phyloP scores from a whole-genome alignment of 2,888 invertebrate species.

The Dryobotodes eremita region DNA sequence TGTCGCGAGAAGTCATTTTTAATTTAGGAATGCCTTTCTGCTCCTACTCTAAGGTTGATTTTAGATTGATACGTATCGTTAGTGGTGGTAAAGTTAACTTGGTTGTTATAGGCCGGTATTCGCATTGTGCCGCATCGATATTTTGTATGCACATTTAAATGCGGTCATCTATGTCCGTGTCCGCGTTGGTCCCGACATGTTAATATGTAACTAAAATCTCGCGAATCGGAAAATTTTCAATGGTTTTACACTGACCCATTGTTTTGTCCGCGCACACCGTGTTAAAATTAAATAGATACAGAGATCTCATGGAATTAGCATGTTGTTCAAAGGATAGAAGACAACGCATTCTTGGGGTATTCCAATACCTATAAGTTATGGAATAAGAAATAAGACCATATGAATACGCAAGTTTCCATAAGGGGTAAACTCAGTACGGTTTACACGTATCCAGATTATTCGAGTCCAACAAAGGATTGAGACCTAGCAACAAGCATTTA shows the following conservation, averaged over 20 bases:
- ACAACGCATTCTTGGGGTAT: slow-evolving; percentile 45
- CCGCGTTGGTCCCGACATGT: slow-evolving; percentile 77
- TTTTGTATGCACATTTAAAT: slow-evolving; percentile 90
- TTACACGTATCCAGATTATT: background rate
- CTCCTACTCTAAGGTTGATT: slow-evolving; percentile 60
- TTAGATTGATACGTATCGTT: slow-evolving; percentile 59
- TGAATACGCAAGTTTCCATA: slow-evolving; percentile 40
- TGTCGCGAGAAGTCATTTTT: slow-evolving; percentile 37
- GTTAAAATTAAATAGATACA: slow-evolving; percentile 64
- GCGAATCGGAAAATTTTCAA: slow-evolving; percentile 77
- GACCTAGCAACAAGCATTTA: background rate
- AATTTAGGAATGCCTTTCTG: slow-evolving; percentile 54
- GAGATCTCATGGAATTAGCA: slow-evolving; percentile 49
- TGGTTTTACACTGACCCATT: slow-evolving; percentile 69
- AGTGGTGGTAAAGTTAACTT: slow-evolving; percentile 63
- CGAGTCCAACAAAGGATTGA: background rate
- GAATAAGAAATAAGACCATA: slow-evolving; percentile 42
- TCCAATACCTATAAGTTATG: slow-evolving; percentile 39
- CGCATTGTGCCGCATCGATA: slow-evolving; percentile 87
- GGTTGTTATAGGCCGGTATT: slow-evolving; percentile 80
- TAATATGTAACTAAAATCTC: slow-evolving; percentile 81
- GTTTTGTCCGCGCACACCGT: slow-evolving; percentile 61
- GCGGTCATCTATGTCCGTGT: slow-evolving; percentile 85
- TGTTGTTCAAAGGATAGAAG: slow-evolving; percentile 59
- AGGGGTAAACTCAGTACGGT: slow-evolving; percentile 2